Percentiles rank a stretch among this genome's conserved stretches.
These are phyloP conservation scores for Gasterosteus nipponicus DNA, from an alignment of 2,113 vertebrate genomes.

Conservation along the genomic window DNA sequence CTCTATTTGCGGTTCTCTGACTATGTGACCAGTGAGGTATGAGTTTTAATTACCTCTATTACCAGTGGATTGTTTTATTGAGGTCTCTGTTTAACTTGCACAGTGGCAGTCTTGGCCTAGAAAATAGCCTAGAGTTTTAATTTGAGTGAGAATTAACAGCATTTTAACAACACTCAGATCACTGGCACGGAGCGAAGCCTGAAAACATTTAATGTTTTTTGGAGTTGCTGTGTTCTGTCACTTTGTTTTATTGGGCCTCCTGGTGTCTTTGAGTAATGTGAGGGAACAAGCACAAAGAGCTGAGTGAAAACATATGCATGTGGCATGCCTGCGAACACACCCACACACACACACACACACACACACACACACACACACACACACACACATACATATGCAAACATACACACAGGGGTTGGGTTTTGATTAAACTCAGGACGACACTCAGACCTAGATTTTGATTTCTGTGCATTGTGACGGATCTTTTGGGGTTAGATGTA, in stretches of 20 bases:
- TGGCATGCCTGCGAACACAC: slow-evolving; percentile 15
- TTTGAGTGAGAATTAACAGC: slow-evolving; percentile 51
- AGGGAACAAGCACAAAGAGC: slow-evolving; percentile 54
- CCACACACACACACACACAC: slow-evolving; percentile 27
- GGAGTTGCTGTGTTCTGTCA: slow-evolving; percentile 70
- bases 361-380: slow-evolving; percentile 17
- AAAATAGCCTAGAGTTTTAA: slow-evolving; percentile 42
- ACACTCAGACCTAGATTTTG: slow-evolving; percentile 14
- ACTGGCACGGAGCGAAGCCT: slow-evolving; percentile 34
- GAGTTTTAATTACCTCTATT: slow-evolving; percentile 43
- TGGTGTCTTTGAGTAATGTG: slow-evolving; percentile 66
- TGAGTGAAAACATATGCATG: slow-evolving; percentile 64
- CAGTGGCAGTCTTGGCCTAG: slow-evolving; percentile 60
- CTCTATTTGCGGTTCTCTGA: slow-evolving; percentile 20
- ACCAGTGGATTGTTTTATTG: slow-evolving; percentile 34
- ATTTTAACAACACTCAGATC: slow-evolving; percentile 33
- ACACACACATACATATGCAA: slow-evolving; percentile 23
- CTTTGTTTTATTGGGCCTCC: slow-evolving; percentile 73
- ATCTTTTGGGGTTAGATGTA: slow-evolving; percentile 11
- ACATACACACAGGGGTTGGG: slow-evolving; percentile 26
- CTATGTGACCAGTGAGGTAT: slow-evolving; percentile 28
- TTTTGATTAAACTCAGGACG: slow-evolving; percentile 43
- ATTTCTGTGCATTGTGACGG: not conserved
- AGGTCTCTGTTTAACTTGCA: slow-evolving; percentile 45
- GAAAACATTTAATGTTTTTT: slow-evolving; percentile 50